Conservation (phyloP, 2,888 invertebrate genomes). For the Drosophila austrosaltans region DNA sequence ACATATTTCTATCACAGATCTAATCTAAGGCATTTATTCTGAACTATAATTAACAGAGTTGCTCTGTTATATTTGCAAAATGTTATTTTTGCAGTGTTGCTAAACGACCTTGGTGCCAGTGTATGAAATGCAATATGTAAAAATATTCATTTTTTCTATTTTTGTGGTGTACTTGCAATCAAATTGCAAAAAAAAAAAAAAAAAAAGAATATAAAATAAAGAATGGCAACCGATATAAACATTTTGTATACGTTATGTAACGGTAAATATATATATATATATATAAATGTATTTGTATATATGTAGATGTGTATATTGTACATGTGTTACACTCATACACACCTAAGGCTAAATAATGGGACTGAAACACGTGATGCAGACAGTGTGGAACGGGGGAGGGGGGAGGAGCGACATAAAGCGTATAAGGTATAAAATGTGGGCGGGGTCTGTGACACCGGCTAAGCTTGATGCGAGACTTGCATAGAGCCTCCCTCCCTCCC, state of each 20-base stretch:
- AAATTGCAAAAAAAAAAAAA: background rate
- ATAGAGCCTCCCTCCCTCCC: background rate
- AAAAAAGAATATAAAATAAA: background rate
- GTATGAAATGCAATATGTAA: background rate
- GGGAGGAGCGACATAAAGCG: background rate
- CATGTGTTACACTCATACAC: conserved; percentile 2
- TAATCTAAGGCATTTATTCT: background rate
- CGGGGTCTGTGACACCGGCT: conserved; percentile 10
- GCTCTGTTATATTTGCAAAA: background rate
- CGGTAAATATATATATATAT: background rate
- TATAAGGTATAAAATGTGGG: conserved; percentile 16
- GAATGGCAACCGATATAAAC: conserved; percentile 7
- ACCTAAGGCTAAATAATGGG: conserved; percentile 21
- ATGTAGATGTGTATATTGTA: conserved; percentile 1
- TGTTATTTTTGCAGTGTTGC: background rate
- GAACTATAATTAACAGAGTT: background rate
- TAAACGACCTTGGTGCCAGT: background rate
- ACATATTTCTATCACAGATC: too few relatives aligned
- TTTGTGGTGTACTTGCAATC: conserved; percentile 7
- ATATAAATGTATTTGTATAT: background rate
- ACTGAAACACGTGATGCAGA: conserved; percentile 5
- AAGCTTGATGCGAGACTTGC: conserved; percentile 8
- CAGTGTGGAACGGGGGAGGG: background rate
- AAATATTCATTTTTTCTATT: background rate
- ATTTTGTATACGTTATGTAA: conserved; percentile 3